Conservation (phyloP, 2,888 invertebrate genomes). For the Chaitophorus viminalis region DNA sequence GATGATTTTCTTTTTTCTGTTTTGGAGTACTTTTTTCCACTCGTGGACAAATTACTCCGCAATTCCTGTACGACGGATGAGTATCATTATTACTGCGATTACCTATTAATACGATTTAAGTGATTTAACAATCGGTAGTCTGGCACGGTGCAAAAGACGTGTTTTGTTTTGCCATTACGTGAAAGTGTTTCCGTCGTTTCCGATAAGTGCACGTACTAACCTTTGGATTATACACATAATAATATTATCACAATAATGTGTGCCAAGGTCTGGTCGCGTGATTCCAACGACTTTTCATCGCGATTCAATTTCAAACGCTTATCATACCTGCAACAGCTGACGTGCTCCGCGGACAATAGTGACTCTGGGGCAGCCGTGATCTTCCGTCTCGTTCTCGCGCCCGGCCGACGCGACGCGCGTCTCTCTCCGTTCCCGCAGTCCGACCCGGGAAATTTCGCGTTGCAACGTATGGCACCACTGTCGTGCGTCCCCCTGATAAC, state of each 20-base stretch:
- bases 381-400: neutral
- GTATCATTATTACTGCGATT: too few relatives aligned
- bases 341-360: neutral
- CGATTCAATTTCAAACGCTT: constrained; percentile 10
- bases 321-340: too few relatives aligned
- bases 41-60: too few relatives aligned
- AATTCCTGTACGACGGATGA: too few relatives aligned
- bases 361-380: neutral
- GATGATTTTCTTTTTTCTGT: too few relatives aligned
- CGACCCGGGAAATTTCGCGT: neutral
- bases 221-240: too few relatives aligned
- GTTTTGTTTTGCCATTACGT: neutral
- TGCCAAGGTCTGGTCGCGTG: constrained; percentile 7
- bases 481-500: constrained; percentile 21
- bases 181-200: constrained; percentile 30
- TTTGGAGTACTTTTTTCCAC: too few relatives aligned
- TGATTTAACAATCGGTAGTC: too few relatives aligned
- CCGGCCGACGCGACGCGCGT: neutral
- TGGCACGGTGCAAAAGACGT: too few relatives aligned
- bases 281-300: constrained; percentile 17
- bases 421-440: neutral
- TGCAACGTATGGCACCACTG: neutral
- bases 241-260: neutral
- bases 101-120: too few relatives aligned
- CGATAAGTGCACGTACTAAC: too few relatives aligned